Conservation (phyloP, 2,888 invertebrate species). For the Aphidius colemani region DNA sequence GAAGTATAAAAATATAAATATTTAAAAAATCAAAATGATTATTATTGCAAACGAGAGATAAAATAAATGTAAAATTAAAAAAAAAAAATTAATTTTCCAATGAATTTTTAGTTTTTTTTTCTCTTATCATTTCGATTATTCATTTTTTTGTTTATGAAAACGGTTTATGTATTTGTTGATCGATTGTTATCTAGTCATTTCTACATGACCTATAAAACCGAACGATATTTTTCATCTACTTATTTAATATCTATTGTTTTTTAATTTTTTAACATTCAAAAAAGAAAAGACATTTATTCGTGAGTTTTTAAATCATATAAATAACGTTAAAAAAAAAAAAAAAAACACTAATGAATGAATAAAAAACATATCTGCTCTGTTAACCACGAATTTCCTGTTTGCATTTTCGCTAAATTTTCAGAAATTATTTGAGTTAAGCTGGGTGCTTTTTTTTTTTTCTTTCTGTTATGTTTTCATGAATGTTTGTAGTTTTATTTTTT, state of each 20-base stretch:
- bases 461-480: neutral
- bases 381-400: too few species aligned
- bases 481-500: neutral
- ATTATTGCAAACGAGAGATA: constrained; percentile 17
- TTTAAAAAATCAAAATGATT: constrained; percentile 48
- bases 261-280: constrained; percentile 32
- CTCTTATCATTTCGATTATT: constrained; percentile 4
- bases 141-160: constrained; percentile 13
- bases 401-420: too few species aligned
- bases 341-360: neutral
- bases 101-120: neutral
- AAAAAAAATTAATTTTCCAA: neutral
- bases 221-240: constrained; percentile 20
- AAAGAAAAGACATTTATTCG: constrained; percentile 14
- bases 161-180: neutral
- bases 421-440: too few species aligned
- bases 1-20: constrained; percentile 58
- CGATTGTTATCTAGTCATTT: constrained; percentile 2
- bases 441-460: neutral
- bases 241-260: constrained; percentile 23
- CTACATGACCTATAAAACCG: neutral
- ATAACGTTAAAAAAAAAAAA: neutral
- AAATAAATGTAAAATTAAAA: neutral
- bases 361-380: too few species aligned
- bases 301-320: neutral